These are phyloP conservation scores for Neosilurus mollespiculum DNA, from an alignment of 2,797 vertebrate genomes.

Conservation along the genomic window DNA sequence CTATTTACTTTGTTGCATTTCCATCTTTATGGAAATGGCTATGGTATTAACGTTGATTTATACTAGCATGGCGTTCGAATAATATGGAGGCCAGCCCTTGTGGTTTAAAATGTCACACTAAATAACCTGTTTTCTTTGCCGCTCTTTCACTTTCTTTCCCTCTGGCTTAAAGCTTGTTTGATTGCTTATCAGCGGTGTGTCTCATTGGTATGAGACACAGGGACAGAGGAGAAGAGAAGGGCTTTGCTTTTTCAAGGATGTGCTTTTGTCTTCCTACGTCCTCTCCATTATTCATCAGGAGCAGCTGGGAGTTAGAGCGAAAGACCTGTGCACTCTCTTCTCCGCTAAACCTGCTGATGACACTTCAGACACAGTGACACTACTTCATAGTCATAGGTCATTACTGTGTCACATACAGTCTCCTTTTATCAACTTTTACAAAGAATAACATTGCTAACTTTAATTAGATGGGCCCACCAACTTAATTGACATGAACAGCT, in stretches of 20 bases:
- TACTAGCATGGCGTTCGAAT: constrained; percentile 48
- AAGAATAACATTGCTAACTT: not conserved
- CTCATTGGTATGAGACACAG: constrained; percentile 42
- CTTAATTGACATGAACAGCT: not conserved
- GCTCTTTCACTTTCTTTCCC: constrained; percentile 8
- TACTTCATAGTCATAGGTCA: constrained; percentile 24
- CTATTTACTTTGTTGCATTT: constrained; percentile 57
- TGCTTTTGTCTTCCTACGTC: constrained; percentile 42
- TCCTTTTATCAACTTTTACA: constrained; percentile 18
- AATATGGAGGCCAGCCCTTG: constrained; percentile 10
- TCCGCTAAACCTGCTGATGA: constrained; percentile 49
- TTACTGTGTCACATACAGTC: not conserved
- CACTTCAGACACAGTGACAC: constrained; percentile 23
- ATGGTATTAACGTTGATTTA: constrained; percentile 53
- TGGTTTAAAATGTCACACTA: constrained; percentile 46
- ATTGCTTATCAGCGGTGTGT: constrained; percentile 26
- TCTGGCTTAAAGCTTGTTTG: constrained; percentile 16
- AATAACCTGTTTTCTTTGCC: constrained; percentile 21
- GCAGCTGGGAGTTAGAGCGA: constrained; percentile 42
- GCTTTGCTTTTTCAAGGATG: constrained; percentile 45
- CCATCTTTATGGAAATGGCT: constrained; percentile 64
- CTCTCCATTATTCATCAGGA: constrained; percentile 47
- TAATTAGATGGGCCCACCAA: not conserved
- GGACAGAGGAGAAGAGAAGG: constrained; percentile 39
- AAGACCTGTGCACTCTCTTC: constrained; percentile 36